Base-by-base conservation (phyloP, 1,140 invertebrate species). In the Pseudomyrmex concolor region DNA sequence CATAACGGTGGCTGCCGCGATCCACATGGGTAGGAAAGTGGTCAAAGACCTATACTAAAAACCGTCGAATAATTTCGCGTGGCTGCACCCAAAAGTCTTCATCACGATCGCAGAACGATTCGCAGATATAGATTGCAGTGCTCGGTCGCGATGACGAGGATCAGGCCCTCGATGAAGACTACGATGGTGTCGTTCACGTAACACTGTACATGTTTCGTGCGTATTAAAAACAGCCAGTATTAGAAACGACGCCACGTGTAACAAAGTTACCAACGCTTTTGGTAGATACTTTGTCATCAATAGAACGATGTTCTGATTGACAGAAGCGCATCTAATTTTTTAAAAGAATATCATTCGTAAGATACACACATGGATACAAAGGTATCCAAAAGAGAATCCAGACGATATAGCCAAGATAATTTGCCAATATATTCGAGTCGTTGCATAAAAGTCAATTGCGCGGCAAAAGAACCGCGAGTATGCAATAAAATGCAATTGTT, bases 151-250 rank as follows among this genome's bases (percentile, higher is more conserved):
- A 98, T 95, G 1, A 98, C 98, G 25, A 98, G 96, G 88, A 98
- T 96, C 68, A 99, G 92, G 12, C 96, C 96, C 12, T 96, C 96
- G 91, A 97, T 95, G 90, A 97, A 98, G 95, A 98, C 96, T 95
- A 98, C 97, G 89, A 97, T 97, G 0, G 97, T 97, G 87, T 98
- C 97, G 94, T 97, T 97, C 93, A 98, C 96, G 89, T 98, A 98
- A 45, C 96, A 95, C 3, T n/a, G 94, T 93, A 77, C 96, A 97
- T 0, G 96, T 96, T 62, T 95, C 92, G 71, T 95, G 94, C 0
- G 96, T 96, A 84, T 90, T 94, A 84, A 96, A 91, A 25, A 98
- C 95, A 2, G 97, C 97, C 93, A 98, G 95, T 0, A 96, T 88
- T 0, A 98, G 98, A 91, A 98, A 98, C 0, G 98, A 92, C 0